Evolutionary conservation across 2,888 invertebrate genomes (phyloP), one percentile per base, ranked within the genome.

Genomic region (Zaprionus bogoriensis): DNA sequence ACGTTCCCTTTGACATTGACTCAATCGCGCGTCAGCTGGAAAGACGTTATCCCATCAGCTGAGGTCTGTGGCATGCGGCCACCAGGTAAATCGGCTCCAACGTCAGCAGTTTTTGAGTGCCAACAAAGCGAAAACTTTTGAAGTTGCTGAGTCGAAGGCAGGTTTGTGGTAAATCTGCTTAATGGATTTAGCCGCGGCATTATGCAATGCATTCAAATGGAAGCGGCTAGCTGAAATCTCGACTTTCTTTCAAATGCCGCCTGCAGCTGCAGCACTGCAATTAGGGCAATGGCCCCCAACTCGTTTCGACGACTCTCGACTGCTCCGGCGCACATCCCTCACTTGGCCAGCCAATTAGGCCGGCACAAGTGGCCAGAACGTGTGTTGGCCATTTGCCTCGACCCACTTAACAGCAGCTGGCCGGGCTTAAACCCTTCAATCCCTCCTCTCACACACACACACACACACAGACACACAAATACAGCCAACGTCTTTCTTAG

Each of bases 321-420:
- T 14, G 5, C 32, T 14, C 30, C 32, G 42, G 50, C 52, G n/a
- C 48, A 59, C 36, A 67, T 48, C 47, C 53, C 51, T 73, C 55
- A 68, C 38, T 74, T 77, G 77, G 65, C 25, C 74, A 77, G 63
- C 78, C 78, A 78, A 78, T 78, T 78, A 78, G 77, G 78, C 59
- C 74, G 70, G 48, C 74, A 72, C 57, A 62, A 83, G 76, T 79
- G 77, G 76, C 28, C 41, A 45, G 53, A 63, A 58, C 48, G 62
- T 66, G 42, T 77, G 61, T 51, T 39, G 30, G 14, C 36, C 30
- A 1, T 48, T 27, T 50, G 22, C 47, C 22, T 53, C 46, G 59
- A 46, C 63, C 74, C 73, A 59, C 59, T 72, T 64, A 52, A 61
- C 55, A 57, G 53, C 72, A 58, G 50, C 61, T 47, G 42, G 25